Conservation (phyloP, 2,113 vertebrate species). For the Cyrtonyx montezumae region DNA sequence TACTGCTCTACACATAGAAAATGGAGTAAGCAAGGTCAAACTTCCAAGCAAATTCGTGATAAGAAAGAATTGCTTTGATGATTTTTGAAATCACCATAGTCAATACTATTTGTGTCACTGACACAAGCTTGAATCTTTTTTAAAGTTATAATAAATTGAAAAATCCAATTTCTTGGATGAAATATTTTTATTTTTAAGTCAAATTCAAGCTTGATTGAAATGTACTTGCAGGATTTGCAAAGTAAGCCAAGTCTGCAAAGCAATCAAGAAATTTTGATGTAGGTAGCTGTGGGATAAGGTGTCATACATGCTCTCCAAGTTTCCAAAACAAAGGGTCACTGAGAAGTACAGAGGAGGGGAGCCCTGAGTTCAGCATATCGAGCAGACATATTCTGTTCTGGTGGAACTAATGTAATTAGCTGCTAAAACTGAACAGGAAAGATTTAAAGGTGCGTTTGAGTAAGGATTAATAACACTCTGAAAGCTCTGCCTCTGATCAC, state of each 20-base stretch:
- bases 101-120: conserved; percentile 39
- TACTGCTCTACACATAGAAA: background rate
- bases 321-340: background rate
- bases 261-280: conserved; percentile 43
- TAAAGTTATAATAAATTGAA: conserved; percentile 54
- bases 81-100: conserved; percentile 44
- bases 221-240: conserved; percentile 54
- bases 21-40: conserved; percentile 49
- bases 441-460: background rate
- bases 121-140: conserved; percentile 53
- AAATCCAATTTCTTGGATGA: conserved; percentile 74
- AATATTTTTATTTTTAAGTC: conserved; percentile 71
- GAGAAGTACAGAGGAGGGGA: background rate
- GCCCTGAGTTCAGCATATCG: background rate
- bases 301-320: background rate
- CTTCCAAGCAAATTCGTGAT: conserved; percentile 50
- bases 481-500: background rate
- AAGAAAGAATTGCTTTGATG: conserved; percentile 65
- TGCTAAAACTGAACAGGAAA: background rate
- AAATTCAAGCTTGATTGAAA: conserved; percentile 67
- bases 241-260: conserved; percentile 61
- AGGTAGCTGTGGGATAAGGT: background rate
- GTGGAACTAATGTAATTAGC: background rate
- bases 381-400: background rate
- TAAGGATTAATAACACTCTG: background rate